Base-by-base conservation (phyloP, 2,113 vertebrate species). In the Vanacampus margaritifer region DNA sequence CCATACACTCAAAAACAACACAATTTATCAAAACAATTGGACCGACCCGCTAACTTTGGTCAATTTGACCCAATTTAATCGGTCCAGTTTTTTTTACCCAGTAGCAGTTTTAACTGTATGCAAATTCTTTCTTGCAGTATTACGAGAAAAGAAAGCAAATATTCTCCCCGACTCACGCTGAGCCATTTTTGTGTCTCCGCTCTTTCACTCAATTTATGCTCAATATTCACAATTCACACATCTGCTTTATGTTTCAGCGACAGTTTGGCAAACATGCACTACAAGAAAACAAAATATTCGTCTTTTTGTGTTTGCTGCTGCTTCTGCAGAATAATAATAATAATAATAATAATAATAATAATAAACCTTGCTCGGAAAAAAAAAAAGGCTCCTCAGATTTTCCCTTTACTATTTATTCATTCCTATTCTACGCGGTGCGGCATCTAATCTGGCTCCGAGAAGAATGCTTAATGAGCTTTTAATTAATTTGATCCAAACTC, bases 401-500 rank as follows among this genome's bases (percentile, higher is more conserved):
- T 43, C 51, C 68, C 68, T 77, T 45, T 69, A 59, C 73, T 72
- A 70, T 79, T 84, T 72, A 70, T 79, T 84, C 53, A 78, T 80
- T 81, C 81, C 67, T 71, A 78, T 87, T 87, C 76, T 57, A 68
- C 60, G 51, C 78, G 53, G 64, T 67, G 67, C 73, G 66, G 66
- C 80, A 79, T 74, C 81, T 78, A 81, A 67, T 64, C 67, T 80
- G 88, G 89, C 89, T 88, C 89, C 82, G 86, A 84, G 90, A 89
- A 84, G 90, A 89, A 90, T 91, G 80, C 92, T 87, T 93, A 92
- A 94, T 93, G 91, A 90, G 90, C 87, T 91, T 88, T 51, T 94
- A 94, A 96, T 97, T 94, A 94, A 84, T 93, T 91, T 94, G 92
- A 94, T 94, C 93, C 92, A 93, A 89, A 91, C 89, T 87, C 88